Evolutionary conservation across 2,888 invertebrate genomes (phyloP).

Genomic region (Ditula angustiorana): DNA sequence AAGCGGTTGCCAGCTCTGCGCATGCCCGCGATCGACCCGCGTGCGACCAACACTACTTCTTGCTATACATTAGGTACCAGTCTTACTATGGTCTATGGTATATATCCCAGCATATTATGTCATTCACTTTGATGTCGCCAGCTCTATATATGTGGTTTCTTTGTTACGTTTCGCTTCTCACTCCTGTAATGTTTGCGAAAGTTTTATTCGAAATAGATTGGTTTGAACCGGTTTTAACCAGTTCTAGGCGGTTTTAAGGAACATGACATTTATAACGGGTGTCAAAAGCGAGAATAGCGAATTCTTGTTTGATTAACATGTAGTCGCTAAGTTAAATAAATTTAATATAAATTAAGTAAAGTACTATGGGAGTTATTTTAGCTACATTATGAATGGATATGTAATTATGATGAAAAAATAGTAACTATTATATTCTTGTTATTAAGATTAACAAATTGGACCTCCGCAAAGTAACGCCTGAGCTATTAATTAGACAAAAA

Average conservation of each 20-base stretch:
- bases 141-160: slow-evolving; percentile 49
- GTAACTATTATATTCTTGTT: no score
- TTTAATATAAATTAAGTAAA: no score
- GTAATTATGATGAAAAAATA: no score
- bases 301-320: no score
- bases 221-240: background rate
- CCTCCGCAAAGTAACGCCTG: no score
- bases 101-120: slow-evolving; percentile 74
- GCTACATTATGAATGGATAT: no score
- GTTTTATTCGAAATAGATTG: background rate
- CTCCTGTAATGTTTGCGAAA: slow-evolving; percentile 3
- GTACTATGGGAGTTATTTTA: no score
- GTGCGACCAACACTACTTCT: slow-evolving; percentile 63
- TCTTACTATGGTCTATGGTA: slow-evolving; percentile 47
- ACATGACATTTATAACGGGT: no score
- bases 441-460: no score
- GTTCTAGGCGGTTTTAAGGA: background rate
- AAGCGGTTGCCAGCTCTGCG: slow-evolving; percentile 62
- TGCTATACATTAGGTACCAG: slow-evolving; percentile 50
- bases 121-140: slow-evolving; percentile 78
- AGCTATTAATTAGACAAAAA: no score
- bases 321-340: no score
- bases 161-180: slow-evolving; percentile 44
- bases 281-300: no score
- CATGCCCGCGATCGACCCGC: slow-evolving; percentile 81